Conservation (phyloP, 2,888 invertebrate genomes). For the Scaptodrosophila latifasciaeformis region DNA sequence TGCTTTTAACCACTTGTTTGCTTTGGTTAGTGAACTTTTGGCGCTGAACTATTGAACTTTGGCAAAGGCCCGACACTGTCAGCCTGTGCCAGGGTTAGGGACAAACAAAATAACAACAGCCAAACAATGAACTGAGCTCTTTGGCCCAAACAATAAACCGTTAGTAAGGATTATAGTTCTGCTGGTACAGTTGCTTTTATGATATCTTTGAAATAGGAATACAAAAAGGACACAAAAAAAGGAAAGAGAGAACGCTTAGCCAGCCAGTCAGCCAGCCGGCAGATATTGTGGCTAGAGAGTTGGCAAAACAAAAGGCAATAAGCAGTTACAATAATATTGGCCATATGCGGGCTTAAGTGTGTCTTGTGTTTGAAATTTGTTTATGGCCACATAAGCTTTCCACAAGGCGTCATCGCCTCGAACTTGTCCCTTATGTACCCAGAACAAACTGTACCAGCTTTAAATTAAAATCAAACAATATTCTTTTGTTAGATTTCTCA, state of each 20-base stretch:
- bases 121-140: slow-evolving; percentile 3
- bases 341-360: too few species aligned
- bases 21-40: slow-evolving; percentile 51
- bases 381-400: too few species aligned
- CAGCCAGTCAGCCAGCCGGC: too few species aligned
- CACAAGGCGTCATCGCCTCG: too few species aligned
- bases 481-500: too few species aligned
- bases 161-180: neutral
- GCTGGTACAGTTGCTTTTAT: neutral
- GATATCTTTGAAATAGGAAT: neutral
- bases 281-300: too few species aligned
- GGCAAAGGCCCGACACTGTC: neutral
- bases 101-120: neutral
- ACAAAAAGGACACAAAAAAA: neutral
- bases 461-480: neutral
- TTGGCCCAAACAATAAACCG: neutral
- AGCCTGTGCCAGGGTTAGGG: neutral
- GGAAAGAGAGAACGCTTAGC: neutral
- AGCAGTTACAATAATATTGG: too few species aligned
- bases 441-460: neutral
- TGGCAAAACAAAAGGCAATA: too few species aligned
- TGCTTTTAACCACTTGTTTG: slow-evolving; percentile 67
- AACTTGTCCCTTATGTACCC: too few species aligned
- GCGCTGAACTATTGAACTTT: slow-evolving; percentile 61
- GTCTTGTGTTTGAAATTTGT: too few species aligned